Evolutionary conservation across 1,140 invertebrate species (phyloP).

Genomic region (Psilanteris sp.): DNA sequence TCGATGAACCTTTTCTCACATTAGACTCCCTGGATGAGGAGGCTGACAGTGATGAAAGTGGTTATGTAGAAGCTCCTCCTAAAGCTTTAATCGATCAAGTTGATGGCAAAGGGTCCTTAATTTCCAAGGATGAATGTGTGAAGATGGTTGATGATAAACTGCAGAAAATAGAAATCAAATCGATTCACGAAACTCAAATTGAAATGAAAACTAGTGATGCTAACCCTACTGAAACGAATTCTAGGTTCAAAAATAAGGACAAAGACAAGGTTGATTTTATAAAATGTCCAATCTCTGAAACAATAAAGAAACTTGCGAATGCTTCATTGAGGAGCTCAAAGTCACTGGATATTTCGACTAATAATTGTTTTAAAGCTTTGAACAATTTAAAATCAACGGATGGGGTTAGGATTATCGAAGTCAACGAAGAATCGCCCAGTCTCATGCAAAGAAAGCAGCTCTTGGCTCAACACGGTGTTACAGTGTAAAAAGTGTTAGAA

Average conservation of each 20-base stretch:
- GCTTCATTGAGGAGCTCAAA: conserved; percentile 75
- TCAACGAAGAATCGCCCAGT: conserved; percentile 75
- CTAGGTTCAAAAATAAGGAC: conserved; percentile 68
- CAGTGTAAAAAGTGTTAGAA: conserved; percentile 65
- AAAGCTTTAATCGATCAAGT: conserved; percentile 70
- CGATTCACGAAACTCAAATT: conserved; percentile 28
- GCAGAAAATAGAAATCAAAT: conserved; percentile 25
- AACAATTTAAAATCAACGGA: conserved; percentile 71
- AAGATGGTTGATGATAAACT: conserved; percentile 12
- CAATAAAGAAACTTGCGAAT: conserved; percentile 76
- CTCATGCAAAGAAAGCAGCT: conserved; percentile 76
- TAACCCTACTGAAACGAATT: conserved; percentile 39
- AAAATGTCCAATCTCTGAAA: conserved; percentile 77
- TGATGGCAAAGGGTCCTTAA: conserved; percentile 51
- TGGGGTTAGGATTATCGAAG: conserved; percentile 56
- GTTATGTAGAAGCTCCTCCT: conserved; percentile 80
- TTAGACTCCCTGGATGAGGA: conserved; percentile 74
- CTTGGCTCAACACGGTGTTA: conserved; percentile 77
- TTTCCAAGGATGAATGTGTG: conserved; percentile 10
- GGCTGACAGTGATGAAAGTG: conserved; percentile 81
- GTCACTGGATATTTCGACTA: conserved; percentile 72
- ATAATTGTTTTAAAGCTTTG: conserved; percentile 68
- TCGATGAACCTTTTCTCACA: conserved; percentile 68
- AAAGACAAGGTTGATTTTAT: conserved; percentile 72
- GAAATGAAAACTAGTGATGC: conserved; percentile 45